phyloP scores from a whole-genome alignment of 2,888 invertebrate genomes.

The Plagiodera versicolora region DNA sequence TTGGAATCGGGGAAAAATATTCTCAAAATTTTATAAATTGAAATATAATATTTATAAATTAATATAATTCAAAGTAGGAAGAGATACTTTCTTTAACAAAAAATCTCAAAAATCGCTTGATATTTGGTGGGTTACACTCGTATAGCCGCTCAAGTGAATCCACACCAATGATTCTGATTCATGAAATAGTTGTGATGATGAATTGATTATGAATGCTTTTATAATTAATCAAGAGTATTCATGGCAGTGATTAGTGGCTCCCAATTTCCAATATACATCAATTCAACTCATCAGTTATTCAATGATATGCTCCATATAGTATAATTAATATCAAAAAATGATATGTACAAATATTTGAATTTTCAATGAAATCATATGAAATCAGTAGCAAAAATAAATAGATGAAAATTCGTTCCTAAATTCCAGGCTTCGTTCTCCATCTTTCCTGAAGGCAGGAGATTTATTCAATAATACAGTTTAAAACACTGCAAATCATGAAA shows the following conservation, averaged over 20 bases:
- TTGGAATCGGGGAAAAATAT: too few relatives aligned
- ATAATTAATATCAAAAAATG: conserved; percentile 39
- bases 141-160: too few relatives aligned
- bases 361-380: conserved; percentile 9
- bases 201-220: neutral
- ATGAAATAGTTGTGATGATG: too few relatives aligned
- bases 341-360: conserved; percentile 44
- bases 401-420: neutral
- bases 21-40: too few relatives aligned
- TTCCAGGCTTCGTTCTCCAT: neutral
- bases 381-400: too few relatives aligned
- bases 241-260: conserved; percentile 54
- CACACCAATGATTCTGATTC: too few relatives aligned
- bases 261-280: conserved; percentile 47
- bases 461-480: neutral
- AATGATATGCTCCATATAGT: conserved; percentile 44
- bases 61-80: too few relatives aligned
- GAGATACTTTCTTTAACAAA: too few relatives aligned
- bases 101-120: too few relatives aligned
- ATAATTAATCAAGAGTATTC: conserved; percentile 34
- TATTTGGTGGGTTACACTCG: too few relatives aligned
- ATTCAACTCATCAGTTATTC: conserved; percentile 16
- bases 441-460: neutral
- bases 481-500: neutral
- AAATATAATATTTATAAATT: too few relatives aligned